These are phyloP conservation scores for Urocolius indicus DNA, from an alignment of 2,113 vertebrate genomes.

Conservation along the genomic window DNA sequence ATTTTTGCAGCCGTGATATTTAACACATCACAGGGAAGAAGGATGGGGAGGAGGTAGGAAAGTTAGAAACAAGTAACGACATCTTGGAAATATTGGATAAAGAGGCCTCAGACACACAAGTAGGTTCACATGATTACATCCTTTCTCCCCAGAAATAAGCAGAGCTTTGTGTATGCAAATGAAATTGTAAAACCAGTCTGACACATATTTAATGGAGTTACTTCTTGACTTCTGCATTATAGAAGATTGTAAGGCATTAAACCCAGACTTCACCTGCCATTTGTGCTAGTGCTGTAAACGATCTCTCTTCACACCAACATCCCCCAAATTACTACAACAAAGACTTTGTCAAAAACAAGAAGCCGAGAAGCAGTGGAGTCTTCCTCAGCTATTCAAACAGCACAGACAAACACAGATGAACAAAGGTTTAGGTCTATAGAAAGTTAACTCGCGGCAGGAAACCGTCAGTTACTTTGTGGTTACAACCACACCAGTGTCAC, in stretches of 20 bases:
- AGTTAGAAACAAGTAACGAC: neutral
- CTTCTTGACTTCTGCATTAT: neutral
- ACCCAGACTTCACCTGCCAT: neutral
- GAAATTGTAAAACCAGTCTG: neutral
- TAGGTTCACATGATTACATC: neutral
- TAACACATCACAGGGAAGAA: slow-evolving; percentile 40
- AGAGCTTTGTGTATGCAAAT: neutral
- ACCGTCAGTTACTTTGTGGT: slow-evolving; percentile 55
- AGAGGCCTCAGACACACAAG: neutral
- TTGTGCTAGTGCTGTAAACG: neutral
- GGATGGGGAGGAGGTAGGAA: neutral
- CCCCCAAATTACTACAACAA: neutral
- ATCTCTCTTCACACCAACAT: neutral
- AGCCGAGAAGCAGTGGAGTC: neutral
- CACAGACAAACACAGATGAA: neutral
- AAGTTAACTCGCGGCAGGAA: slow-evolving; percentile 54
- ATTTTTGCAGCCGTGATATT: slow-evolving; percentile 42
- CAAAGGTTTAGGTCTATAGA: slow-evolving; percentile 5
- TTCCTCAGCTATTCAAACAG: neutral
- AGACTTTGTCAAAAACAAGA: neutral
- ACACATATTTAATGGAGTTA: neutral
- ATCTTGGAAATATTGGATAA: neutral
- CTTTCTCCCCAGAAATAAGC: neutral
- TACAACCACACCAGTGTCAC: slow-evolving; percentile 45
- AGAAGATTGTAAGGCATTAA: neutral